A percentile compares a stretch with the other conserved stretches of the same genome.
phyloP scores from a whole-genome alignment of 2,113 vertebrate species.

The Syrrhaptes paradoxus region DNA sequence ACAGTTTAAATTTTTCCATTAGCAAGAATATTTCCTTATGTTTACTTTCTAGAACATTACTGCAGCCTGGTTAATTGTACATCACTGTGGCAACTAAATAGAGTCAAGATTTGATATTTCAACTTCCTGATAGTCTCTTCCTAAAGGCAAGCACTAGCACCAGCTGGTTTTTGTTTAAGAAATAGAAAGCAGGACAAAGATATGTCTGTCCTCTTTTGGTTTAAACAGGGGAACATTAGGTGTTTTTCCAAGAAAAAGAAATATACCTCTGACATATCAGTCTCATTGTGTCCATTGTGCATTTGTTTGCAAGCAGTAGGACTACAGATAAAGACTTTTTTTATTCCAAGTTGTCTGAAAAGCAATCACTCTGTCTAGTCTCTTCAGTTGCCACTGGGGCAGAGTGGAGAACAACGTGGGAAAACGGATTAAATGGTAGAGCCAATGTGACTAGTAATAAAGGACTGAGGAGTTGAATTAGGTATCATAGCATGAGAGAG shows the following conservation, averaged over 20 bases:
- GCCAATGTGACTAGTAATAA: constrained; percentile 2
- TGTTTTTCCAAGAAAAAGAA: constrained; percentile 61
- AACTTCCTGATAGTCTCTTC: constrained; percentile 42
- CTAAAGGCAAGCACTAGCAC: constrained; percentile 43
- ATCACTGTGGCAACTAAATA: constrained; percentile 9
- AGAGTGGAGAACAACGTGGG: constrained; percentile 2
- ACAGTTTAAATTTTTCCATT: neutral
- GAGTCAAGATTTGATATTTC: constrained; percentile 25
- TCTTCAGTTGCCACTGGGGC: constrained; percentile 19
- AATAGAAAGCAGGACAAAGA: constrained; percentile 67
- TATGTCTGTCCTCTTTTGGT: constrained; percentile 38
- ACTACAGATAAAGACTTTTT: constrained; percentile 22
- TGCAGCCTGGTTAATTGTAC: constrained; percentile 42
- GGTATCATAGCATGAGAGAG: neutral
- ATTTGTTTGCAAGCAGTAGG: constrained; percentile 56
- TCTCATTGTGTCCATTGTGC: constrained; percentile 35
- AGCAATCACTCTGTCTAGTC: constrained; percentile 24
- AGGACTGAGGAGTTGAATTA: neutral
- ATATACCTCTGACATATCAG: constrained; percentile 40
- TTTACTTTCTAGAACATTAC: constrained; percentile 9
- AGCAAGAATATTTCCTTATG: constrained; percentile 13
- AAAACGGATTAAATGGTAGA: neutral
- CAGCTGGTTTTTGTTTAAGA: constrained; percentile 70
- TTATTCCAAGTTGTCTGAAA: constrained; percentile 45
- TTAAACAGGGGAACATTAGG: constrained; percentile 48